Conservation (phyloP, 1,140 invertebrate species). For the Pissodes strobi region DNA sequence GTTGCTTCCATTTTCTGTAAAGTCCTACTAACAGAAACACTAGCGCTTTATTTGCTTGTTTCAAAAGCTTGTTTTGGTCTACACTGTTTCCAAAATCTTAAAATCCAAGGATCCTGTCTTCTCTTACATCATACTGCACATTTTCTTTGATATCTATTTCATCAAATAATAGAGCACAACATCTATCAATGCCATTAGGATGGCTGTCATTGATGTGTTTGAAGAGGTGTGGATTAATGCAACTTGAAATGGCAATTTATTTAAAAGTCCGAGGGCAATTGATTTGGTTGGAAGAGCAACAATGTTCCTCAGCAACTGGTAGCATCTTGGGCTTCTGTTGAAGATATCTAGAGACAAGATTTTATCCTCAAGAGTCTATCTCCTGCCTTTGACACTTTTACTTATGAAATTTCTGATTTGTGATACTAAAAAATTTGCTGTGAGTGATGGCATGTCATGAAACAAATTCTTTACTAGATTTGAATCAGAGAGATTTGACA, state of each 20-base stretch:
- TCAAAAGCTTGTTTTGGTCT: not conserved
- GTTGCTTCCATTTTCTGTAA: slow-evolving; percentile 20
- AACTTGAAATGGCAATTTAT: not conserved
- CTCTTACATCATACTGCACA: too few relatives aligned
- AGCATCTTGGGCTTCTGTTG: slow-evolving; percentile 6
- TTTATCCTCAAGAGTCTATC: slow-evolving; percentile 10
- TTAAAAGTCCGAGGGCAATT: not conserved
- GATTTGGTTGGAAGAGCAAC: not conserved
- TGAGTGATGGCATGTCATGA: not conserved
- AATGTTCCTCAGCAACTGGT: too few relatives aligned
- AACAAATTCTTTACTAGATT: too few relatives aligned
- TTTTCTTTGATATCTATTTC: too few relatives aligned
- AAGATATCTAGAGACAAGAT: not conserved
- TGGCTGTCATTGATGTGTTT: too few relatives aligned
- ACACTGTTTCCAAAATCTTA: not conserved
- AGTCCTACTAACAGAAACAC: slow-evolving; percentile 22
- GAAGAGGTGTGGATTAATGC: not conserved
- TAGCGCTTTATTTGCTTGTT: slow-evolving; percentile 19
- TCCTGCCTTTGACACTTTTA: not conserved
- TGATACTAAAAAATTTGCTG: slow-evolving; percentile 8
- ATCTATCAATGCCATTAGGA: too few relatives aligned
- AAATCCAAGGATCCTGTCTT: slow-evolving; percentile 11
- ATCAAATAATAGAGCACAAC: slow-evolving; percentile 26
- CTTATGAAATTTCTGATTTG: too few relatives aligned
- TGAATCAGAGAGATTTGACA: too few relatives aligned